These are phyloP conservation scores for Fabriciana adippe DNA, from an alignment of 2,888 invertebrate species.

Conservation along the genomic window DNA sequence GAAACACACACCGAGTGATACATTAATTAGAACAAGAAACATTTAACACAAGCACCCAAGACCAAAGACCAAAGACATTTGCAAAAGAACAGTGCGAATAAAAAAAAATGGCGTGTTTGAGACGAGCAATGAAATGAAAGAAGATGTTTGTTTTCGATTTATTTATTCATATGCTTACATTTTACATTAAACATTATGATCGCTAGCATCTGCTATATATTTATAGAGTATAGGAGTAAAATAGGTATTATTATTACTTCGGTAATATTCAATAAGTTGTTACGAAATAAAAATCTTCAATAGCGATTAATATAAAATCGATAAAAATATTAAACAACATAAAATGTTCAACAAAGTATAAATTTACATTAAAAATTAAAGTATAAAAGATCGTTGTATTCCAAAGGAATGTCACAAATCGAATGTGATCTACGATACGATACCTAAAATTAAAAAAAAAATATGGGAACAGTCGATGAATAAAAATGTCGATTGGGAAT, in stretches of 20 bases:
- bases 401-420: conserved; percentile 62
- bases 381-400: conserved; percentile 73
- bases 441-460: too few relatives aligned
- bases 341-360: conserved; percentile 74
- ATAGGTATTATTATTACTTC: conserved; percentile 47
- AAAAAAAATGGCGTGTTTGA: conserved; percentile 8
- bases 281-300: too few relatives aligned
- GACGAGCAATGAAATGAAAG: conserved; percentile 41
- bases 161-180: conserved; percentile 68
- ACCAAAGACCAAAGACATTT: conserved; percentile 5
- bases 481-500: conserved; percentile 60
- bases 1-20: conserved; percentile 1
- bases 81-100: neutral
- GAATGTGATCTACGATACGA: conserved; percentile 54
- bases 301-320: conserved; percentile 44
- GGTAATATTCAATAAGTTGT: conserved; percentile 22
- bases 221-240: conserved; percentile 46
- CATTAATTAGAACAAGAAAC: conserved; percentile 11
- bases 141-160: conserved; percentile 73
- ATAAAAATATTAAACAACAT: conserved; percentile 50
- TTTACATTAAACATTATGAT: conserved; percentile 52
- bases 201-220: conserved; percentile 61
- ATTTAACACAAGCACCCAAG: conserved; percentile 26
- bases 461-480: conserved; percentile 41
- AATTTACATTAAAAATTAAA: conserved; percentile 66